These are phyloP conservation scores for Cheilosia scutellata DNA, from an alignment of 2,888 invertebrate genomes.

Conservation along the genomic window DNA sequence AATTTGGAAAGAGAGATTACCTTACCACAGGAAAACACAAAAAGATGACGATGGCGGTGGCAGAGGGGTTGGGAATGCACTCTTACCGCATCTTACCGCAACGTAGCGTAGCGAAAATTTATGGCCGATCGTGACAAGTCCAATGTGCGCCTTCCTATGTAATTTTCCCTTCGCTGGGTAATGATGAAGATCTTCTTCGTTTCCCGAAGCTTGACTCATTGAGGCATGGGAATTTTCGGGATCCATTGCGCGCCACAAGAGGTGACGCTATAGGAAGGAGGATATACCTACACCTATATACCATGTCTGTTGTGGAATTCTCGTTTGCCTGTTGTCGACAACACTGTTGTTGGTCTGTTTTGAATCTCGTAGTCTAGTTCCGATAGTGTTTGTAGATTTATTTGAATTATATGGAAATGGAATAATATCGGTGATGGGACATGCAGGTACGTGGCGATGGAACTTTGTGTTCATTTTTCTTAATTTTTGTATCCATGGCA, in stretches of 20 bases:
- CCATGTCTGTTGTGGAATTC: conserved; percentile 5
- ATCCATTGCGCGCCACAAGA: conserved; percentile 59
- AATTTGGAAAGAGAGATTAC: conserved; percentile 71
- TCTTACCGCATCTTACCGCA: conserved; percentile 58
- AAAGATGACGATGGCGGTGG: conserved; percentile 23
- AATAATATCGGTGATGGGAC: conserved; percentile 2
- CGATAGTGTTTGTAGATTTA: conserved; percentile 40
- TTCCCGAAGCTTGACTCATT: conserved; percentile 62
- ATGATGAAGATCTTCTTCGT: conserved; percentile 74
- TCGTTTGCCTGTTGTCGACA: conserved; percentile 32
- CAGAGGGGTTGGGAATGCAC: conserved; percentile 25
- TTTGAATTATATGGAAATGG: conserved; percentile 21
- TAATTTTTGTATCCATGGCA: too few relatives aligned
- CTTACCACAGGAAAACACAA: conserved; percentile 59
- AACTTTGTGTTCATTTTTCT: not conserved
- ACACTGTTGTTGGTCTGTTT: conserved; percentile 28
- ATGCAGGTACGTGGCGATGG: conserved; percentile 7
- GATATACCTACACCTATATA: not conserved
- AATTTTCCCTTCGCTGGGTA: conserved; percentile 77
- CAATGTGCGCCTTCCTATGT: conserved; percentile 77
- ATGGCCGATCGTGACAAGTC: conserved; percentile 78
- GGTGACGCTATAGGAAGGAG: conserved; percentile 18
- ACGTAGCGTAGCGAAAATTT: conserved; percentile 76
- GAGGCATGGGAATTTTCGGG: conserved; percentile 71
- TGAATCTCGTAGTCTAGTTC: conserved; percentile 46